A percentile compares a stretch with the other conserved stretches of the same genome.
These are phyloP conservation scores for Patagioenas fasciata DNA, from an alignment of 2,113 vertebrate species.

Conservation along the genomic window DNA sequence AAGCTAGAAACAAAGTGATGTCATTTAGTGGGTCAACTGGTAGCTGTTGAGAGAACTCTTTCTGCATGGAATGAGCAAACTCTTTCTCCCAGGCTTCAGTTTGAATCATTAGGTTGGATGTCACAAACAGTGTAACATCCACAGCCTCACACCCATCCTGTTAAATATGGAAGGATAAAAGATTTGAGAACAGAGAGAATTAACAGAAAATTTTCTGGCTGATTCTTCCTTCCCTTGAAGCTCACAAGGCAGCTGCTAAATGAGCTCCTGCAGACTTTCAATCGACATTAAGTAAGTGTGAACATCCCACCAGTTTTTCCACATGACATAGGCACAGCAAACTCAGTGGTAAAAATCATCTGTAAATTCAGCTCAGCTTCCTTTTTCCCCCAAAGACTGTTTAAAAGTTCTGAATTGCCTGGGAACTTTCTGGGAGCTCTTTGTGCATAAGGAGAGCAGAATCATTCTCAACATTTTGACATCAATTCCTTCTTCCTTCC, in stretches of 20 bases:
- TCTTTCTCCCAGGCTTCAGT: not conserved
- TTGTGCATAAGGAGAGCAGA: not conserved
- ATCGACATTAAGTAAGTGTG: accelerated
- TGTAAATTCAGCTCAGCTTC: not conserved
- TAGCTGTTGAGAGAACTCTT: not conserved
- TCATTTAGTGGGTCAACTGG: not conserved
- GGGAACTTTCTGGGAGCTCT: not conserved
- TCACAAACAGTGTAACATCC: not conserved
- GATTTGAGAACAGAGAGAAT: not conserved
- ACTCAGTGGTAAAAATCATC: not conserved
- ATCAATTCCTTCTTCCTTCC: not conserved
- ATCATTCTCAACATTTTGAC: not conserved
- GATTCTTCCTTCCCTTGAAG: not conserved
- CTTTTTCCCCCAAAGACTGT: not conserved
- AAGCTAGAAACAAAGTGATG: not conserved
- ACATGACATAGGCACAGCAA: not conserved
- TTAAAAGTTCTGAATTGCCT: not conserved
- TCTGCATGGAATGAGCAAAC: not conserved
- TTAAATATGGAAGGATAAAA: not conserved
- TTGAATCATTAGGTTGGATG: not conserved
- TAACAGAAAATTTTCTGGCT: not conserved
- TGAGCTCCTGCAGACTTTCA: not conserved
- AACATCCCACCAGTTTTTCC: not conserved
- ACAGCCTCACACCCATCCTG: not conserved
- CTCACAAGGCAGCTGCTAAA: not conserved